phyloP scores from a whole-genome alignment of 2,113 vertebrate genomes.

The Seriola quinqueradiata region DNA sequence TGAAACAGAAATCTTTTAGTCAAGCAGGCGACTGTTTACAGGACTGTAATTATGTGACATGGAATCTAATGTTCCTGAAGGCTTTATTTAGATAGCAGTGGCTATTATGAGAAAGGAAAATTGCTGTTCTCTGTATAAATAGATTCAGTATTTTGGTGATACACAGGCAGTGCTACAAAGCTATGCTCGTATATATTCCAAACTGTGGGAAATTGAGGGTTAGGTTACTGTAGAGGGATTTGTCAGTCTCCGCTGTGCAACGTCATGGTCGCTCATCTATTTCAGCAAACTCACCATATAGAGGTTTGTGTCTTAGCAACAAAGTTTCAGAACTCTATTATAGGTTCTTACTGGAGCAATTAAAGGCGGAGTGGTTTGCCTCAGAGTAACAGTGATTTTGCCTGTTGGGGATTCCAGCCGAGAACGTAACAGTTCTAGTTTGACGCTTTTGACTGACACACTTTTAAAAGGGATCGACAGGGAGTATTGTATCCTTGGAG shows the following conservation, averaged over 20 bases:
- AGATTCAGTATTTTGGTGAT: conserved; percentile 14
- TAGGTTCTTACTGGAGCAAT: conserved; percentile 58
- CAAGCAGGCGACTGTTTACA: conserved; percentile 14
- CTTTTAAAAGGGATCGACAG: conserved; percentile 69
- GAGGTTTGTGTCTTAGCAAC: conserved; percentile 32
- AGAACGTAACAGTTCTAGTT: conserved; percentile 50
- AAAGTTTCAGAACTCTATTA: conserved; percentile 51
- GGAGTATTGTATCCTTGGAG: conserved; percentile 44
- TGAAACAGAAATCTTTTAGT: conserved; percentile 6
- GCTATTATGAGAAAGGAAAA: conserved; percentile 1
- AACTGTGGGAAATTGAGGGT: conserved; percentile 37
- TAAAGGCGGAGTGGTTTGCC: conserved; percentile 51
- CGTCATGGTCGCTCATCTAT: not conserved
- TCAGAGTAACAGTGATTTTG: conserved; percentile 22
- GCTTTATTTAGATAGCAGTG: conserved; percentile 6
- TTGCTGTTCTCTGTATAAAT: conserved; percentile 4
- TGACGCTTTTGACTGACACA: conserved; percentile 73
- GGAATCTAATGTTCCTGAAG: conserved; percentile 2
- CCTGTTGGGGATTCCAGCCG: conserved; percentile 50
- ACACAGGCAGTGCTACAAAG: conserved; percentile 2
- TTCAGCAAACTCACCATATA: not conserved
- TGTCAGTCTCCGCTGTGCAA: conserved; percentile 2
- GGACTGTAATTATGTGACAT: conserved; percentile 38
- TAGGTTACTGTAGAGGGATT: conserved; percentile 13
- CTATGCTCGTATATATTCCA: conserved; percentile 38